A percentile compares a stretch with the other conserved stretches of the same genome.
Conservation (phyloP, 2,797 vertebrate genomes). For the Sebastes iracundus region DNA sequence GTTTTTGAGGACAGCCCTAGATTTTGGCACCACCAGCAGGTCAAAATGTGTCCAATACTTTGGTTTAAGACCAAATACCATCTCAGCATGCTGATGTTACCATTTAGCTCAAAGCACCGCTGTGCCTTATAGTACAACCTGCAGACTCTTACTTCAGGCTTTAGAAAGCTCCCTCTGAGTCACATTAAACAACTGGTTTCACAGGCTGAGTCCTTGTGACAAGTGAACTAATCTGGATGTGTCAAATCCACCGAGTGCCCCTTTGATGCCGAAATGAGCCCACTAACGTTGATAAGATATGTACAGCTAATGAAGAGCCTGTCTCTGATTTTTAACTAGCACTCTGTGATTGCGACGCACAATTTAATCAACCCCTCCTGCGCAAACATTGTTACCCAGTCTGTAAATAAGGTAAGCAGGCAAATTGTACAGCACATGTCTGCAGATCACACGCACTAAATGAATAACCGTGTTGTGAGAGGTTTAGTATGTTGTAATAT, state of each 20-base stretch:
- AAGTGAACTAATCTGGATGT: conserved; percentile 25
- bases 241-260: conserved; percentile 11
- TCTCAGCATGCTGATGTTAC: not conserved
- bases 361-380: conserved; percentile 32
- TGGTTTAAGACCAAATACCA: not conserved
- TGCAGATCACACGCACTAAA: conserved; percentile 51
- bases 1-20: too few species aligned
- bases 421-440: conserved; percentile 41
- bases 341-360: conserved; percentile 8
- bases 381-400: conserved; percentile 51
- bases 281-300: conserved; percentile 28
- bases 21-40: not conserved
- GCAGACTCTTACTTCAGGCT: not conserved
- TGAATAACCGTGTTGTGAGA: conserved; percentile 73
- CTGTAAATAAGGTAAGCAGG: conserved; percentile 67
- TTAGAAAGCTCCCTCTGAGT: not conserved
- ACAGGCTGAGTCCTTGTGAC: not conserved
- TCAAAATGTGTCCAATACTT: not conserved
- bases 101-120: not conserved
- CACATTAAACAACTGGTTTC: conserved; percentile 21
- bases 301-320: conserved; percentile 49
- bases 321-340: conserved; percentile 22
- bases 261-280: conserved; percentile 45
- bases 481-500: conserved; percentile 79
- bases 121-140: not conserved